Evolutionary conservation across 2,113 vertebrate species (phyloP), one percentile per base, ranked within the genome.

Genomic region (Arothron firmamentum): DNA sequence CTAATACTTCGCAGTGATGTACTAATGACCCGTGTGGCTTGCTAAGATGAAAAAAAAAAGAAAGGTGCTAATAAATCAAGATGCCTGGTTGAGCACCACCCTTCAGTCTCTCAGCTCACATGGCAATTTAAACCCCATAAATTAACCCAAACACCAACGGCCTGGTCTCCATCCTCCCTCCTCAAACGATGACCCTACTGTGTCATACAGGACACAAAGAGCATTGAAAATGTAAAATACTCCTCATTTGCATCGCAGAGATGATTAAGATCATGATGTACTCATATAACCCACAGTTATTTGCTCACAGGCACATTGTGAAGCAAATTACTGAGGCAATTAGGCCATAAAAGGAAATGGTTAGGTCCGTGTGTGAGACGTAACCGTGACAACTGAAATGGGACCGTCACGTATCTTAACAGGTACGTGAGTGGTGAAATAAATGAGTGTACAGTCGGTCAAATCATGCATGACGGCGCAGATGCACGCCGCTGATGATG

Each of bases 321-420:
- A 41, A 28, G 49, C 21, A 68, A 72, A 59, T 0, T 52, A 65
- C 28, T 46, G 51, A 60, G 75, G 63, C 42, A 59, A 38, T 38
- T 12, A 65, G 25, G 19, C 72, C 47, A 47, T 64, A 41, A 69
- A 23, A 62, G 59, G 38, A 65, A 18, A 72, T 54, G 15, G 47
- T 41, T 31, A 56, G 41, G 9, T 31, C 73, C 25, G 10, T 71
- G 67, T 77, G 52, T 70, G 48, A 28, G 25, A 63, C 51, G 75
- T 78, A 64, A 68, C 80, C 76, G 85, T 84, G 56, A 66, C 56
- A 81, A 88, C 77, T 62, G 71, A 19, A 51, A 56, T 58, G 23
- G 62, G 65, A 34, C 64, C 73, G 59, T 77, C 75, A 53, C 31
- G 12, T 34, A 57, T 55, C 43, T 48, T 38, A 14, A 10, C 55